Evolutionary conservation across 2,888 invertebrate species (phyloP).

Genomic region (Vanessa cardui): DNA sequence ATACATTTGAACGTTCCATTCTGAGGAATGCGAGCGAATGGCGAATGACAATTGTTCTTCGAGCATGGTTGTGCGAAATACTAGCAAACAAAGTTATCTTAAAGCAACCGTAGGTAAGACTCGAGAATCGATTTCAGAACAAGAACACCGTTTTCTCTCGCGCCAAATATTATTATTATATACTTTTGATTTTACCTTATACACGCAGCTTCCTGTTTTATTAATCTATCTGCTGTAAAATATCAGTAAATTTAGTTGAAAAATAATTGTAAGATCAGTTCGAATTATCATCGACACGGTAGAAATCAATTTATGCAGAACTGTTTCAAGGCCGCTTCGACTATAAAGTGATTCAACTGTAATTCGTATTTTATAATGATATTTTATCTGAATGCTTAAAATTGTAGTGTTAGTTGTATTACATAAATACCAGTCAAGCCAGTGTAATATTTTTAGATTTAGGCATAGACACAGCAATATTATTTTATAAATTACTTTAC

Average conservation of each 20-base stretch:
- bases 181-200: not conserved
- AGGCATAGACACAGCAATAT: no score
- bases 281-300: not conserved
- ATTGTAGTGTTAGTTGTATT: no score
- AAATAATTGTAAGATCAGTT: not conserved
- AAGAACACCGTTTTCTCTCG: conserved; percentile 8
- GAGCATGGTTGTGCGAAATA: conserved; percentile 10
- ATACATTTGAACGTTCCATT: conserved; percentile 38
- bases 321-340: not conserved
- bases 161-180: conserved; percentile 3
- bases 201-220: not conserved
- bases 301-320: not conserved
- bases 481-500: not conserved
- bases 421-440: no score
- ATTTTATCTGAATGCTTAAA: no score
- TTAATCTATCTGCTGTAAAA: not conserved
- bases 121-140: conserved; percentile 3
- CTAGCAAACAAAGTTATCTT: conserved; percentile 16
- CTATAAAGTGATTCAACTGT: no score
- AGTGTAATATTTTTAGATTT: no score
- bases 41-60: conserved; percentile 26
- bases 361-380: no score
- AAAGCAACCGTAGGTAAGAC: conserved; percentile 12
- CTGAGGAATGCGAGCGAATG: conserved; percentile 25
- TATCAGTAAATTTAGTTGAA: not conserved